These are phyloP conservation scores for Hypolimnas misippus DNA, from an alignment of 2,888 invertebrate genomes.

Conservation along the genomic window DNA sequence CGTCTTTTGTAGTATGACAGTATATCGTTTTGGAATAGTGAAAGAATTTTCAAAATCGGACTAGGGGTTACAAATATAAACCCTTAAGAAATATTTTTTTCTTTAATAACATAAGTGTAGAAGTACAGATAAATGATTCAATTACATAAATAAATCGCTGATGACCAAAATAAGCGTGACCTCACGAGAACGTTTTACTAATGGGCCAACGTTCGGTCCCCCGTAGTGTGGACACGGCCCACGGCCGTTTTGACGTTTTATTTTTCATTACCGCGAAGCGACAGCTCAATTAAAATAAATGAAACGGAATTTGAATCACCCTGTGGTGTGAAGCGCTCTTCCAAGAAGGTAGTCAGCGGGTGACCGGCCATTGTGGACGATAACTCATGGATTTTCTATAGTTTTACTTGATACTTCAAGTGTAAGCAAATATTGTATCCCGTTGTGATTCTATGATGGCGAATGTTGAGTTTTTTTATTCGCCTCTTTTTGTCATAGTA, in stretches of 20 bases:
- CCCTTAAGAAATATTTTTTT: not conserved
- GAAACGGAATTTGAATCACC: slow-evolving; percentile 49
- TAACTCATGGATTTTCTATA: slow-evolving; percentile 40
- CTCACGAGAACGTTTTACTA: slow-evolving; percentile 46
- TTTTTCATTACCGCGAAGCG: slow-evolving; percentile 46
- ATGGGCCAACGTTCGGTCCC: slow-evolving; percentile 42
- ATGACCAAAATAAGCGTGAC: slow-evolving; percentile 42
- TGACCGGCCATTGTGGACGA: slow-evolving; percentile 46
- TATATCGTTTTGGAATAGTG: too few relatives aligned
- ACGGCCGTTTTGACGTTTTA: slow-evolving; percentile 43
- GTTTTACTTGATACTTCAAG: slow-evolving; percentile 36
- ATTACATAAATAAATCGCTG: slow-evolving; percentile 40
- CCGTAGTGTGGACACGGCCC: slow-evolving; percentile 44
- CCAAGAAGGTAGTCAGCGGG: slow-evolving; percentile 68
- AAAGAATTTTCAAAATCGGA: too few relatives aligned
- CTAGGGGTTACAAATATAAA: too few relatives aligned
- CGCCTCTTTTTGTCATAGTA: slow-evolving; percentile 2
- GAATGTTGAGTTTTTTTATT: not conserved
- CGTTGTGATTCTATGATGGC: slow-evolving; percentile 16
- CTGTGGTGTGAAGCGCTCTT: slow-evolving; percentile 52
- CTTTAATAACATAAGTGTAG: slow-evolving; percentile 10
- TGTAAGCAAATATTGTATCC: slow-evolving; percentile 31
- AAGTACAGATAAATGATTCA: slow-evolving; percentile 40
- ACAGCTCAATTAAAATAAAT: slow-evolving; percentile 54
- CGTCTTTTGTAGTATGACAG: too few relatives aligned